Conservation (phyloP, 2,888 invertebrate species). For the Uropetala carovei region DNA sequence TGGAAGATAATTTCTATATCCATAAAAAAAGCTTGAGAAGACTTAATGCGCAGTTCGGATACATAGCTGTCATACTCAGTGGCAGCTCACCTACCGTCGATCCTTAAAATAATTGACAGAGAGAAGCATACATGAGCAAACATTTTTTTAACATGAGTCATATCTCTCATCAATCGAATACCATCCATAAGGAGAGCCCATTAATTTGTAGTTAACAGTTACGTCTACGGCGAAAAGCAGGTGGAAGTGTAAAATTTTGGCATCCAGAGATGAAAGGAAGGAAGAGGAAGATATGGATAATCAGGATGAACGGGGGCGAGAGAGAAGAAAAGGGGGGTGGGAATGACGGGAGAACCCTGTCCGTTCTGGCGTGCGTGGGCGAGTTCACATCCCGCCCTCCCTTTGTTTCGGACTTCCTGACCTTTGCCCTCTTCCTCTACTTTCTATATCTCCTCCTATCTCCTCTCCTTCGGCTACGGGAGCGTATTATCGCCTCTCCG, state of each 20-base stretch:
- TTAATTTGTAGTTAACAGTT: background rate
- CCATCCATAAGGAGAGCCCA: too few species aligned
- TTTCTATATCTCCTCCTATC: background rate
- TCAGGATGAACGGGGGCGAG: background rate
- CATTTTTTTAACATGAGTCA: too few species aligned
- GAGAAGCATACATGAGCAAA: too few species aligned
- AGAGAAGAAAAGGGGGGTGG: background rate
- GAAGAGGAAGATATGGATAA: background rate
- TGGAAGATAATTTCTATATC: too few species aligned
- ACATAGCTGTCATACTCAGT: too few species aligned
- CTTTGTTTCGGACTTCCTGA: conserved; percentile 29
- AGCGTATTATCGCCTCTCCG: conserved; percentile 1
- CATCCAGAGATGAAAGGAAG: background rate
- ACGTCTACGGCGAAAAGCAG: background rate
- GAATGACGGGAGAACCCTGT: conserved; percentile 27
- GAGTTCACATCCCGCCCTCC: conserved; percentile 44
- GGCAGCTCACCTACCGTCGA: too few species aligned
- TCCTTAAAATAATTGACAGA: too few species aligned
- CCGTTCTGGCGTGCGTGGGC: conserved; percentile 39
- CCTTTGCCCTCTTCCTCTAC: conserved; percentile 48
- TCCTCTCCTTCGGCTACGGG: background rate
- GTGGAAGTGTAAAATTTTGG: background rate
- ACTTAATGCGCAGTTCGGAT: too few species aligned
- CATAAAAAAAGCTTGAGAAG: too few species aligned
- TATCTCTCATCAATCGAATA: too few species aligned